phyloP scores from a whole-genome alignment of 2,888 invertebrate genomes.

The Cheilosia scutellata region DNA sequence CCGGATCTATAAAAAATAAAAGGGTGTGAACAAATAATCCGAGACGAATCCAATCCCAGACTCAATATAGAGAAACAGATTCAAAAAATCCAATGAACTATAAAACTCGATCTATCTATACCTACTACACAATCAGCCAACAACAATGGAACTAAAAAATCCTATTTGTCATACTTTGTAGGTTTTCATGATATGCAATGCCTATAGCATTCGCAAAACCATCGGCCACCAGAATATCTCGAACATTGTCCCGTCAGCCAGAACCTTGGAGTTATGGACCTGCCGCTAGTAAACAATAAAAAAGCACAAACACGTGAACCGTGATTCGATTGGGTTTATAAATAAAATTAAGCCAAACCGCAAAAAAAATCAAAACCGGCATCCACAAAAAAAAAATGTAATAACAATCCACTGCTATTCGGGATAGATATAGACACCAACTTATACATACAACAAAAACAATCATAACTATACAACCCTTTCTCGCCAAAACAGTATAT shows the following conservation, averaged over 20 bases:
- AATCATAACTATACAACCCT: conserved; percentile 12
- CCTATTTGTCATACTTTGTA: conserved; percentile 69
- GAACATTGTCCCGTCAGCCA: conserved; percentile 52
- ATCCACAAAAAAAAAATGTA: conserved; percentile 23
- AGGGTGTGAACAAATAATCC: conserved; percentile 51
- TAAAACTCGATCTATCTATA: neutral
- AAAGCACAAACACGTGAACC: conserved; percentile 36
- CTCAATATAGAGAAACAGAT: neutral
- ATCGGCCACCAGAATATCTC: conserved; percentile 11
- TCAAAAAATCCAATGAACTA: conserved; percentile 15
- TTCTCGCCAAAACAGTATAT: conserved; percentile 15
- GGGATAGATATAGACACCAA: conserved; percentile 21
- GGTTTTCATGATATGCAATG: conserved; percentile 23
- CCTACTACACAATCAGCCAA: conserved; percentile 34
- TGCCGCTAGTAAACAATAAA: conserved; percentile 18
- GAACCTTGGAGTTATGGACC: conserved; percentile 23
- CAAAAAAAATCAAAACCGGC: conserved; percentile 19
- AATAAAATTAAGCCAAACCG: conserved; percentile 27
- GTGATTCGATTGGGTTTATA: conserved; percentile 25
- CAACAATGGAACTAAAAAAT: conserved; percentile 31
- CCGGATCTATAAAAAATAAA: neutral
- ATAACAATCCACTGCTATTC: conserved; percentile 24
- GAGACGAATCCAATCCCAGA: conserved; percentile 9
- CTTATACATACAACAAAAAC: neutral
- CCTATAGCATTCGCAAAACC: conserved; percentile 1